phyloP scores from a whole-genome alignment of 2,113 vertebrate genomes.

The Erythrolamprus reginae region DNA sequence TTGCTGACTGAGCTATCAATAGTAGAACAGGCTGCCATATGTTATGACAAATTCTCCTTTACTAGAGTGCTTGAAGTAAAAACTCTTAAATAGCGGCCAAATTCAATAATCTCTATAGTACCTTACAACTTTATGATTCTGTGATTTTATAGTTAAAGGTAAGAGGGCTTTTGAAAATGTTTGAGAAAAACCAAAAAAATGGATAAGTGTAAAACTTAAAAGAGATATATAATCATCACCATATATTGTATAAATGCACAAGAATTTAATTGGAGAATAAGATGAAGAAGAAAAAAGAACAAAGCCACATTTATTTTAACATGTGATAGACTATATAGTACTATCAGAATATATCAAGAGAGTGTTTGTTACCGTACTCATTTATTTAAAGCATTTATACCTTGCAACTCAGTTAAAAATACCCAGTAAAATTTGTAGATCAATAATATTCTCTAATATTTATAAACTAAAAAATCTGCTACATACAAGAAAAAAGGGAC shows the following conservation, averaged over 20 bases:
- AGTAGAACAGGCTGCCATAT: background rate
- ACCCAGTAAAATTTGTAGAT: background rate
- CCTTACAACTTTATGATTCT: background rate
- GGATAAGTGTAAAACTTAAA: background rate
- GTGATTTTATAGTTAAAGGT: background rate
- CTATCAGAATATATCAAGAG: background rate
- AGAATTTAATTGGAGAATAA: background rate
- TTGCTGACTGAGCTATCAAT: background rate
- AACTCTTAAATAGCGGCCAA: background rate
- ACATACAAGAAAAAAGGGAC: background rate
- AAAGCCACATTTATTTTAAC: background rate
- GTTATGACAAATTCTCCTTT: background rate
- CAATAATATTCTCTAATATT: background rate
- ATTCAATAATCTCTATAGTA: background rate
- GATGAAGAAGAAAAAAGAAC: background rate
- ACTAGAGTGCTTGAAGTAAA: background rate
- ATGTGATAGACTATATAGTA: background rate
- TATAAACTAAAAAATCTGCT: background rate
- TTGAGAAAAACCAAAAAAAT: background rate
- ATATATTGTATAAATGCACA: background rate
- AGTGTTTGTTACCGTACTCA: background rate
- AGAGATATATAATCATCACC: background rate
- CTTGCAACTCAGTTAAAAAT: background rate
- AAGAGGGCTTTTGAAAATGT: background rate
- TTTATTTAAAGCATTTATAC: background rate